Evolutionary conservation across 2,113 vertebrate species (phyloP).

Genomic region (Hymenochirus boettgeri): DNA sequence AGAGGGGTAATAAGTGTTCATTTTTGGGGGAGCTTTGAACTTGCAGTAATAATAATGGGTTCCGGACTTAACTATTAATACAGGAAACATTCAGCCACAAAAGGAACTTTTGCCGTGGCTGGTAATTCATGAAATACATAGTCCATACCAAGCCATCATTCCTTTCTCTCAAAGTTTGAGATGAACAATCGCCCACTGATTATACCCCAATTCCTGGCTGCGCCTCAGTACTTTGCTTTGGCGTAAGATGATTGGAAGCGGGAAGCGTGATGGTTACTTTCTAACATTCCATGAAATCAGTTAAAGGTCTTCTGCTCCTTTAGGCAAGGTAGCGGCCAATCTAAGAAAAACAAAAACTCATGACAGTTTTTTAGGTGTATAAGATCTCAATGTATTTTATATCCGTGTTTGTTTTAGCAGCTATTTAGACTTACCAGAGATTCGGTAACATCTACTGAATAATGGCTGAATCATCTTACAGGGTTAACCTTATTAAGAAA

Average conservation of each 20-base stretch:
- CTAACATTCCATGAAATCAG: not conserved
- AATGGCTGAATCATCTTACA: not conserved
- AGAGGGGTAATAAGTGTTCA: not conserved
- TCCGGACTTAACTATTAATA: not conserved
- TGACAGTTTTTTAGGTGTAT: not conserved
- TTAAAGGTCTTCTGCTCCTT: not conserved
- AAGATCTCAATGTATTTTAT: not conserved
- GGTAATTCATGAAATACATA: not conserved
- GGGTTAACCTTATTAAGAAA: not conserved
- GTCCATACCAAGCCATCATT: not conserved
- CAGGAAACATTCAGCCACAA: not conserved
- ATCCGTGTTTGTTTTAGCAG: too few species aligned
- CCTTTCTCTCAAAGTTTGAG: too few species aligned
- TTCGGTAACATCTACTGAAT: not conserved
- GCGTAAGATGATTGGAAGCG: not conserved
- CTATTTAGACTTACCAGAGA: not conserved
- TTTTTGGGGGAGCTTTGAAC: not conserved
- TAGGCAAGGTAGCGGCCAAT: not conserved
- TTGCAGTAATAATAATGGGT: not conserved
- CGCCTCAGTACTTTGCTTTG: conserved; percentile 1
- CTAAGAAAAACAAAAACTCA: not conserved
- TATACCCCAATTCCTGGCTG: not conserved
- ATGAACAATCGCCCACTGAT: not conserved
- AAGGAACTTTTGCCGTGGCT: too few species aligned
- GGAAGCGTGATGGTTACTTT: not conserved